A percentile compares a stretch with the other conserved stretches of the same genome.
Conservation (phyloP, 2,888 invertebrate genomes). For the Leucophenga maculata region DNA sequence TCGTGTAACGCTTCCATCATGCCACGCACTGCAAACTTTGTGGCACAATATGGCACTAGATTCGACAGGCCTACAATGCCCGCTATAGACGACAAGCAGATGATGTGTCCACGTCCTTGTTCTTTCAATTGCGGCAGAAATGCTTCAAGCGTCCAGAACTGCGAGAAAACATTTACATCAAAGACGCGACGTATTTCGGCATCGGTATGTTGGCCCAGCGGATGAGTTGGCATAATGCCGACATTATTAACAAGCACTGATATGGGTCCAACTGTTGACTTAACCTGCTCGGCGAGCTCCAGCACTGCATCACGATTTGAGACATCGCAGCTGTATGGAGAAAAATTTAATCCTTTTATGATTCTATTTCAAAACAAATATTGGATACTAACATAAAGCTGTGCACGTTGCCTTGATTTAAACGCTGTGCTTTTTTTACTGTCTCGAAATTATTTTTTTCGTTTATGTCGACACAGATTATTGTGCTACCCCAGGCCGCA, state of each 20-base stretch:
- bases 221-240: conserved; percentile 87
- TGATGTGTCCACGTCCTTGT: conserved; percentile 83
- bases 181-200: conserved; percentile 81
- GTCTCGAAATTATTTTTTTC: conserved; percentile 80
- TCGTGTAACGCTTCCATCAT: conserved; percentile 87
- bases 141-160: conserved; percentile 84
- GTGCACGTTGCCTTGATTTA: conserved; percentile 68
- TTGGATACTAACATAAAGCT: conserved; percentile 71
- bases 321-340: conserved; percentile 81
- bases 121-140: conserved; percentile 85
- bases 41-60: conserved; percentile 85
- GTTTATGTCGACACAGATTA: conserved; percentile 86
- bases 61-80: conserved; percentile 82
- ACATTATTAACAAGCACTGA: conserved; percentile 89
- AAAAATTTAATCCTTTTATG: not conserved
- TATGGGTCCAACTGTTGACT: conserved; percentile 82
- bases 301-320: conserved; percentile 80
- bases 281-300: conserved; percentile 77
- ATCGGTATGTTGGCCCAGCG: conserved; percentile 78
- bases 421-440: conserved; percentile 73
- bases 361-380: not conserved
- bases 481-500: conserved; percentile 79
- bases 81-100: conserved; percentile 84
- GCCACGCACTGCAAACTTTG: conserved; percentile 88
- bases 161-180: conserved; percentile 84